Conservation (phyloP, 2,113 vertebrate species). For the Sterna hirundo region DNA sequence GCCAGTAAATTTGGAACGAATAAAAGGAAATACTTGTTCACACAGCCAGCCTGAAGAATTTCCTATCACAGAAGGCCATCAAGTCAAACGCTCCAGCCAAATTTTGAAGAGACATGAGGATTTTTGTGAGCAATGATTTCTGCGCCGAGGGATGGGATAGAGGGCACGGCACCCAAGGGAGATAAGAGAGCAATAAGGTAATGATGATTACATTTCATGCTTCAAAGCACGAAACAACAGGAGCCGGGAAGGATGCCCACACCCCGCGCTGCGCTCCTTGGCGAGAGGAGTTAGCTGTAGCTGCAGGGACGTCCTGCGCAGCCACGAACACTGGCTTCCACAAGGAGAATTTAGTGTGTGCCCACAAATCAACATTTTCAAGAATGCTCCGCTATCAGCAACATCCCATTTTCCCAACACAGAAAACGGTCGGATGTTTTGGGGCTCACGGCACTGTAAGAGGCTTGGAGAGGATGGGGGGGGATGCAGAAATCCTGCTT, state of each 20-base stretch:
- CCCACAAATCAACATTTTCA: not conserved
- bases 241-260: not conserved
- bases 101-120: not conserved
- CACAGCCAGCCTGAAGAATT: not conserved
- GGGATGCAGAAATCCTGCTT: not conserved
- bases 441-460: fast-evolving
- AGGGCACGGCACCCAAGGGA: constrained; percentile 27
- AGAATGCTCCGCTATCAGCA: fast-evolving
- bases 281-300: not conserved
- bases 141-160: not conserved
- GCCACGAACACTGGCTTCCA: not conserved
- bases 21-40: constrained; percentile 29
- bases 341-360: not conserved
- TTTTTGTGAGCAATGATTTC: not conserved
- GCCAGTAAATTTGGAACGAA: constrained; percentile 28
- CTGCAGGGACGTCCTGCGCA: not conserved
- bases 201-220: constrained; percentile 41
- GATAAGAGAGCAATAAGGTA: constrained; percentile 18
- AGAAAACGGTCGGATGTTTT: not conserved
- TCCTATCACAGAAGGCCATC: not conserved
- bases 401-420: not conserved
- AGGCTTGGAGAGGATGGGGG: not conserved
- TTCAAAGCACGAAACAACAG: not conserved
- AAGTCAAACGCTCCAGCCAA: not conserved
- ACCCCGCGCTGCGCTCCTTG: fast-evolving